Percentiles rank a stretch among this genome's conserved stretches.
Conservation (phyloP, 2,113 vertebrate genomes). For the Rhinolophus ferrumequinum region DNA sequence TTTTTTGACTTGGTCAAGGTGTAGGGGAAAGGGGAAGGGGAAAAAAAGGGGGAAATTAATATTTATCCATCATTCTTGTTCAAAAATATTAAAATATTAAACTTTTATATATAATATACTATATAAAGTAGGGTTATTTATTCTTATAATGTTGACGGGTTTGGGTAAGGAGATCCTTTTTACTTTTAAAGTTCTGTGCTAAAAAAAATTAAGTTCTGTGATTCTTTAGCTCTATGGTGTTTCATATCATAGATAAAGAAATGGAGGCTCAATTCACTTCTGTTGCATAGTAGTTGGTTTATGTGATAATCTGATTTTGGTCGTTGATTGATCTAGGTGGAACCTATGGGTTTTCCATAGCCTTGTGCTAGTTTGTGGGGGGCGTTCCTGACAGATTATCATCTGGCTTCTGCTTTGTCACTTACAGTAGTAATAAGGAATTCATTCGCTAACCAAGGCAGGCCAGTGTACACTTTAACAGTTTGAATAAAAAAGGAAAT, state of each 20-base stretch:
- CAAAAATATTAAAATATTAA: conserved; percentile 8
- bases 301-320: neutral
- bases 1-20: neutral
- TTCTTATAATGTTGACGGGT: neutral
- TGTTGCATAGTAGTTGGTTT: neutral
- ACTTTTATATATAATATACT: neutral
- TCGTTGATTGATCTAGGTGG: neutral
- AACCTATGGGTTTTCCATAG: neutral
- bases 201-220: conserved; percentile 10
- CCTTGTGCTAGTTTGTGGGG: neutral
- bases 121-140: neutral
- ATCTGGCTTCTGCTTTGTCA: neutral
- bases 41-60: neutral
- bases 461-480: neutral
- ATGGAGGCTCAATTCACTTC: neutral
- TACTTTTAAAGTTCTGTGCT: neutral
- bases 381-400: neutral
- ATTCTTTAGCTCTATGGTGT: neutral
- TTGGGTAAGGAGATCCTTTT: neutral
- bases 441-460: neutral
- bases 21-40: neutral
- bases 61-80: neutral
- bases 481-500: conserved; percentile 20
- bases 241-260: conserved; percentile 3
- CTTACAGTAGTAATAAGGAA: neutral